phyloP scores from a whole-genome alignment of 2,888 invertebrate genomes.

The Cinara cedri region DNA sequence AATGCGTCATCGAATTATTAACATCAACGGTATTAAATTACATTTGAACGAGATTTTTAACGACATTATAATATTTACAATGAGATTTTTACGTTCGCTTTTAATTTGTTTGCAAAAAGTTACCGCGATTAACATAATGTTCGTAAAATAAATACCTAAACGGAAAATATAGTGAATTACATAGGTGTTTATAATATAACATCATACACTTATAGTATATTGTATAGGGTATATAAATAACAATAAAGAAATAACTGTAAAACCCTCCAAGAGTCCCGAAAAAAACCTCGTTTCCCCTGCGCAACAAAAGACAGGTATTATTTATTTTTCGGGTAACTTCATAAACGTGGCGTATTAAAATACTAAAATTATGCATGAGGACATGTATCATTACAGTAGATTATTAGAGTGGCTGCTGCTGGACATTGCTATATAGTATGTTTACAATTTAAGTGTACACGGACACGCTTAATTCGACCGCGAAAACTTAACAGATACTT shows the following conservation, averaged over 20 bases:
- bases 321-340: conserved; percentile 22
- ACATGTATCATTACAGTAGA: background rate
- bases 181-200: too few relatives aligned
- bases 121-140: background rate
- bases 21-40: background rate
- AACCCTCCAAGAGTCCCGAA: background rate
- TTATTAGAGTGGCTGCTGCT: background rate
- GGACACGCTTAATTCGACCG: conserved; percentile 6
- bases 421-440: background rate
- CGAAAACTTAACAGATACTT: background rate
- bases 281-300: conserved; percentile 13
- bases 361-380: conserved; percentile 5
- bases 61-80: background rate
- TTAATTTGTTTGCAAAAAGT: background rate
- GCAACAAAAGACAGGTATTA: background rate
- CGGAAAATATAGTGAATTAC: background rate
- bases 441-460: background rate
- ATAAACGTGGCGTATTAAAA: background rate
- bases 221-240: too few relatives aligned
- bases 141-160: background rate
- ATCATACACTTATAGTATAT: too few relatives aligned
- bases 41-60: background rate
- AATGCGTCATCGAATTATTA: background rate
- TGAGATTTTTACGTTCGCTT: background rate
- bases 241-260: background rate